Evolutionary conservation across 1,140 invertebrate genomes (phyloP).

Genomic region (Phortica variegata): DNA sequence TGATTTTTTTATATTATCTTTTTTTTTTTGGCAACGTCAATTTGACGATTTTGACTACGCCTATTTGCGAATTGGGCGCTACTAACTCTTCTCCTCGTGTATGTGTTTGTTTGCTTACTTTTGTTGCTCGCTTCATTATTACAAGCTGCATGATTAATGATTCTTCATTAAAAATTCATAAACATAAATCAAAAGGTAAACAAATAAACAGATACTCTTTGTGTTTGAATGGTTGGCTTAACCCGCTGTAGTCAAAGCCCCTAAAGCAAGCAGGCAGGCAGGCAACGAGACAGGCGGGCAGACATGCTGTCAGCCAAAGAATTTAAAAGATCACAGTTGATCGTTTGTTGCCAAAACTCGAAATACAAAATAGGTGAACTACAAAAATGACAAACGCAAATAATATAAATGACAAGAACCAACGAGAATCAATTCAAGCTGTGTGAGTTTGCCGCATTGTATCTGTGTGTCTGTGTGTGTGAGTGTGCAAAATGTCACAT

Average conservation of each 20-base stretch:
- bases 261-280: no score
- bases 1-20: neutral
- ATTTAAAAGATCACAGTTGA: no score
- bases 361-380: slow-evolving; percentile 6
- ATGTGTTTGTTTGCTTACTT: no score
- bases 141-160: slow-evolving; percentile 40
- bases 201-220: neutral
- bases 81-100: no score
- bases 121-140: neutral
- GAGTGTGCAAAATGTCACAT: slow-evolving; percentile 10
- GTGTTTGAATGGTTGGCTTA: slow-evolving; percentile 7
- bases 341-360: slow-evolving; percentile 12
- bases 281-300: no score
- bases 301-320: no score
- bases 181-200: slow-evolving; percentile 6
- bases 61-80: no score
- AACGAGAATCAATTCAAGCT: slow-evolving; percentile 7
- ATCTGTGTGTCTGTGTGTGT: neutral
- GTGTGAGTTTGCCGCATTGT: slow-evolving; percentile 14
- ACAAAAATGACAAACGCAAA: slow-evolving; percentile 25
- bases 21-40: no score
- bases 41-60: no score
- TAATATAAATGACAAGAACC: slow-evolving; percentile 19
- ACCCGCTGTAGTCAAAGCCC: slow-evolving; percentile 17
- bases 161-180: slow-evolving; percentile 31